These are phyloP conservation scores for Petrocephalus schoutedeni DNA, from an alignment of 2,797 vertebrate genomes.

Conservation along the genomic window DNA sequence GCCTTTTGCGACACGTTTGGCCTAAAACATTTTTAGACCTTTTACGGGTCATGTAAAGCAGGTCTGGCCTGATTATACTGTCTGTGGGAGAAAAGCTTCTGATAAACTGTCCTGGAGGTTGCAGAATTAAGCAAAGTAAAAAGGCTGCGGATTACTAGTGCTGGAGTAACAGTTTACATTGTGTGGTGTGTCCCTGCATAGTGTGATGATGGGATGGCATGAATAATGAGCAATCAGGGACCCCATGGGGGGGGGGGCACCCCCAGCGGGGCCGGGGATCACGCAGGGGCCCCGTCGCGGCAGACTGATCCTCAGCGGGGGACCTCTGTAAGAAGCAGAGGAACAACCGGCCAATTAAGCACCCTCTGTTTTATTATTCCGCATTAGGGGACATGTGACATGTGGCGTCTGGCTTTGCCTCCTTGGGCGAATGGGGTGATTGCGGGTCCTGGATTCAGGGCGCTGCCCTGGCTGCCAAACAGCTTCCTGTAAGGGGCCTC, in stretches of 20 bases:
- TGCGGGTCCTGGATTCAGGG: neutral
- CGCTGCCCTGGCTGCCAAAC: neutral
- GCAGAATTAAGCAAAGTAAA: neutral
- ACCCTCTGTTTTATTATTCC: constrained; percentile 47
- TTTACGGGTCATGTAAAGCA: neutral
- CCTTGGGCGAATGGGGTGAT: constrained; percentile 23
- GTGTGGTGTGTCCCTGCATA: neutral
- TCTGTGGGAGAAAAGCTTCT: neutral
- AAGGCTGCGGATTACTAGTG: neutral
- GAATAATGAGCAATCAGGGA: neutral
- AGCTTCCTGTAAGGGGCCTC: neutral
- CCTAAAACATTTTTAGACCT: neutral
- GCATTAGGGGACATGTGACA: neutral
- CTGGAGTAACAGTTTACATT: neutral
- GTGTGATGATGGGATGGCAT: neutral
- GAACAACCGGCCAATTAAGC: constrained; percentile 52
- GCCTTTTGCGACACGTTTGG: neutral
- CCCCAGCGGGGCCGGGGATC: constrained; percentile 39
- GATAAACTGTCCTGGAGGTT: neutral
- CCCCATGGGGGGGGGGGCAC: neutral
- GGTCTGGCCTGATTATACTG: neutral
- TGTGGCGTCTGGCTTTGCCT: constrained; percentile 41
- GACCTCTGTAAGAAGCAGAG: constrained; percentile 35
- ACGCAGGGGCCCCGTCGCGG: constrained; percentile 34
- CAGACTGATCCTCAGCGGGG: constrained; percentile 51